Evolutionary conservation across 1,140 invertebrate species (phyloP), one percentile per base, ranked within the genome.

Genomic region (Manduca sexta): DNA sequence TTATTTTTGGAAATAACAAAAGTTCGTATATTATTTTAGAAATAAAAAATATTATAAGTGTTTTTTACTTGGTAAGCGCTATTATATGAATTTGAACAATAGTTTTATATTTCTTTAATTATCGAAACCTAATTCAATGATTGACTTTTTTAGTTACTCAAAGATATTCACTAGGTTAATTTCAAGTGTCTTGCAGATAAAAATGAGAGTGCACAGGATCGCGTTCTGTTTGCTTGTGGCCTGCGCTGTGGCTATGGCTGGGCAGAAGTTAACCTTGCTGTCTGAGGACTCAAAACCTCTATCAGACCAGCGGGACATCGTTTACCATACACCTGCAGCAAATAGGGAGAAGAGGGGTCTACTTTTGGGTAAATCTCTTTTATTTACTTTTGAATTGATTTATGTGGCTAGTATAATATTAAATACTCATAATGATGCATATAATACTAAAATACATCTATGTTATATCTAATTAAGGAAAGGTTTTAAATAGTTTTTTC

Each of bases 141-240:
- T 17, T 29, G 17, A 42, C 1, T 29, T 29, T 14, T 29, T 40
- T 40, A 15, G 7, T 2, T 16, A 10, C 13, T 12, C 4, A 16
- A 18, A 40, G 3, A 12, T 10, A 42, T 26, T 12, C 10, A 42
- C 15, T 39, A 40, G 15, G 13, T 5, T 42, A 14, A 2, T 37
- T 37, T n/a, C n/a, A n/a, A n/a, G n/a, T n/a, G n/a, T n/a, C 55
- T 11, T 62, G 44, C 48, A 77, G 53, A 48, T n/a, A n/a, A n/a
- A n/a, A n/a, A 83, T 83, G 79, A 75, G 70, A 47, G 33, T 76
- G 38, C 70, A 42, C 43, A 41, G 59, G n/a, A 42, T 77, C 15
- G 18, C 72, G 14, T 54, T 77, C 6, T 54, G 60, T 13, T 49
- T 74, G 34, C 35, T 81, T 43, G 67, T 59, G 52, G 71, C 60